Conservation (phyloP, 2,113 vertebrate genomes). For the Tangachromis dhanisi region DNA sequence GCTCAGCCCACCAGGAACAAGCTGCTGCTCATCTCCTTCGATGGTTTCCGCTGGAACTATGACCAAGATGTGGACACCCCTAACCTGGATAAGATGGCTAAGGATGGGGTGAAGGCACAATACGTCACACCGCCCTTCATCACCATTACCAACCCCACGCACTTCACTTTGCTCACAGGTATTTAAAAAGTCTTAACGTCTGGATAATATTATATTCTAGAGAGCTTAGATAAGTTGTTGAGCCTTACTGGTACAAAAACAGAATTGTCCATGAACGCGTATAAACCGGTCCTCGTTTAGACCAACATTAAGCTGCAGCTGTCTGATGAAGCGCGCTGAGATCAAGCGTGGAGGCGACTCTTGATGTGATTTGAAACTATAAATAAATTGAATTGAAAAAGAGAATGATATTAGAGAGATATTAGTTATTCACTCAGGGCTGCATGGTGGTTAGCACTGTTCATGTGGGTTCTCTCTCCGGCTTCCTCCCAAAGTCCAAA, state of each 20-base stretch:
- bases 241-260: background rate
- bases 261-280: background rate
- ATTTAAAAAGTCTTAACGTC: background rate
- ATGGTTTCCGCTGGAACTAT: constrained; percentile 81
- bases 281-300: background rate
- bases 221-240: background rate
- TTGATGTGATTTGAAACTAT: background rate
- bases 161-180: constrained; percentile 89
- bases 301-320: background rate
- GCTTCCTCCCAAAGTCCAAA: background rate
- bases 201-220: background rate
- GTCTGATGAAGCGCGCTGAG: background rate
- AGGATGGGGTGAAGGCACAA: constrained; percentile 75
- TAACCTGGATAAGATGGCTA: constrained; percentile 76
- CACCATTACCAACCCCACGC: constrained; percentile 81
- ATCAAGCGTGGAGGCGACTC: background rate
- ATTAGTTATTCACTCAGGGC: background rate
- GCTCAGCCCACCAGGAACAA: constrained; percentile 37
- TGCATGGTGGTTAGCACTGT: background rate
- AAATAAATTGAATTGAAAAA: background rate
- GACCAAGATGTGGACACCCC: constrained; percentile 79
- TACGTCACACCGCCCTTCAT: constrained; percentile 78
- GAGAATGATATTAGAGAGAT: background rate
- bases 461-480: background rate
- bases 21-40: constrained; percentile 70